Evolutionary conservation across 2,113 vertebrate species (phyloP).

Genomic region (Amphiprion percula): DNA sequence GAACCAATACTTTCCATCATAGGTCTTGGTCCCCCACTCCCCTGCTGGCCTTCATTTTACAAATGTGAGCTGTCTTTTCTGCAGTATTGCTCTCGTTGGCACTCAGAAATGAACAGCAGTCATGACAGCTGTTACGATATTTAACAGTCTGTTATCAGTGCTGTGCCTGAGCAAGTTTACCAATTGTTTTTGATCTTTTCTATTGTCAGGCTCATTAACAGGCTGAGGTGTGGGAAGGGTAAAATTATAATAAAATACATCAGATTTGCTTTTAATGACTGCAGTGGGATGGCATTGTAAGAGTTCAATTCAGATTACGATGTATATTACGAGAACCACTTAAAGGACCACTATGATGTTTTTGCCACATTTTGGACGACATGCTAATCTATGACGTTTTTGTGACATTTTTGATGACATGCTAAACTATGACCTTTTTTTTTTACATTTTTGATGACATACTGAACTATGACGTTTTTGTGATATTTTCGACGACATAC

Average conservation of each 20-base stretch:
- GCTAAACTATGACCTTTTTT: too few relatives aligned
- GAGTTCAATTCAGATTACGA: background rate
- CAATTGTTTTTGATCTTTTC: conserved; percentile 29
- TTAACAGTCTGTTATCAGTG: conserved; percentile 30
- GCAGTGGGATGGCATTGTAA: background rate
- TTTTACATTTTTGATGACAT: too few relatives aligned
- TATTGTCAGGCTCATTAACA: conserved; percentile 28
- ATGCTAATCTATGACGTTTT: too few relatives aligned
- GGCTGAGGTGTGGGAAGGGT: conserved; percentile 29
- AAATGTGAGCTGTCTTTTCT: background rate
- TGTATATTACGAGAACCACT: background rate
- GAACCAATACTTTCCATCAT: background rate
- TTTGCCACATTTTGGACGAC: too few relatives aligned
- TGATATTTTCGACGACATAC: too few relatives aligned
- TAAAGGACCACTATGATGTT: background rate
- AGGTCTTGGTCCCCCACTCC: background rate
- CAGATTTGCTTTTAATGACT: conserved; percentile 21
- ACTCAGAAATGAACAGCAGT: conserved; percentile 17
- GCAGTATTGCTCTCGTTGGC: background rate
- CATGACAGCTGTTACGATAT: conserved; percentile 36
- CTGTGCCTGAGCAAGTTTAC: conserved; percentile 34
- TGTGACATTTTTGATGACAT: too few relatives aligned
- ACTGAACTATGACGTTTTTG: too few relatives aligned
- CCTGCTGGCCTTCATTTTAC: background rate
- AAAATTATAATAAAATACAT: conserved; percentile 23